A percentile compares a stretch with the other conserved stretches of the same genome.
Evolutionary conservation across 2,797 vertebrate species (phyloP).

Genomic region (Onychomys leucogaster): DNA sequence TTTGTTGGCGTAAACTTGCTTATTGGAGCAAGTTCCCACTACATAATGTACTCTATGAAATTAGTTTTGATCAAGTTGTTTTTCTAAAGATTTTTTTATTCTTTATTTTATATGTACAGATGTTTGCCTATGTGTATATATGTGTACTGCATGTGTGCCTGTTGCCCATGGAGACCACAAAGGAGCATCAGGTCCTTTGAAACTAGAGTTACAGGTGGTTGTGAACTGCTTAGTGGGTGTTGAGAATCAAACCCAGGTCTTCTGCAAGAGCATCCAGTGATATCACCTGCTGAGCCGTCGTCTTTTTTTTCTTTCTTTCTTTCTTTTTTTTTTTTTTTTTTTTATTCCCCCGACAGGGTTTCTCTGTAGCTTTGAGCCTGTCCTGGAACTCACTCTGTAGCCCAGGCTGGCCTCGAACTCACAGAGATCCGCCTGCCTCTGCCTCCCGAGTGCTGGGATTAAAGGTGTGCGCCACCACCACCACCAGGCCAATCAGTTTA

Average conservation of each 20-base stretch:
- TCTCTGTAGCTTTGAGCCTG: too few species aligned
- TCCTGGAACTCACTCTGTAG: too few species aligned
- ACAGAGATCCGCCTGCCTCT: too few species aligned
- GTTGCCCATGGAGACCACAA: background rate
- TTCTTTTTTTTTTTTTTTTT: background rate
- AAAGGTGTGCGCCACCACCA: too few species aligned
- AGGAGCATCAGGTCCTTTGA: too few species aligned
- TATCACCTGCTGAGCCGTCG: background rate
- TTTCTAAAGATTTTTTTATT: background rate
- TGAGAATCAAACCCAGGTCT: too few species aligned
- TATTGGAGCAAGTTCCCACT: background rate
- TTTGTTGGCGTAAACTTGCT: background rate
- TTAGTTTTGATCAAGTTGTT: background rate
- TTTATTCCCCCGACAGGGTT: too few species aligned
- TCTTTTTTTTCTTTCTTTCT: background rate
- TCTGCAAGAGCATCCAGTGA: background rate
- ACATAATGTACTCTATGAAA: conserved; percentile 18
- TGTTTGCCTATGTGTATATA: background rate
- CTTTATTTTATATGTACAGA: background rate
- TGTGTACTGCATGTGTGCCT: background rate
- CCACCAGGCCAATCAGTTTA: background rate
- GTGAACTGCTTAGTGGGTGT: background rate
- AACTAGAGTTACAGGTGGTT: background rate
- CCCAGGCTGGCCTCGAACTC: too few species aligned
- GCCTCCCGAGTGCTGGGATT: too few species aligned